phyloP scores from a whole-genome alignment of 2,888 invertebrate species.

The Plutella xylostella region DNA sequence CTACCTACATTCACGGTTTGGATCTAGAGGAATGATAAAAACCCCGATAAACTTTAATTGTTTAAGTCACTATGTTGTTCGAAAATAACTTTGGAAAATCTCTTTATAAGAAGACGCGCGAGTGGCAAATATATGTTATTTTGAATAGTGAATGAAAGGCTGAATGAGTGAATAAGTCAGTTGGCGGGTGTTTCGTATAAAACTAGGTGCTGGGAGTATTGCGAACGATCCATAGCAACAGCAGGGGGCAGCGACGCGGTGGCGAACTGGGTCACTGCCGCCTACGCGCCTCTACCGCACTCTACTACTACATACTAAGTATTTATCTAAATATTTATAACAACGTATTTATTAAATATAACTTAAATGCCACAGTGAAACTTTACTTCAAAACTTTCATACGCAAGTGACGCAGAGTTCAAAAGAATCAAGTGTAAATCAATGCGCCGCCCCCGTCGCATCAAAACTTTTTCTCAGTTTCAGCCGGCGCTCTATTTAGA shows the following conservation, averaged over 20 bases:
- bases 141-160: conserved; percentile 1
- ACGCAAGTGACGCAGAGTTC: too few relatives aligned
- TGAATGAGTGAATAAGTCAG: neutral
- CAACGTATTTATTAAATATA: too few relatives aligned
- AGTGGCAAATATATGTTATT: neutral
- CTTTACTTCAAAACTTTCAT: too few relatives aligned
- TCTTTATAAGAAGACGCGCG: neutral
- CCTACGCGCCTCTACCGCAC: conserved; percentile 63
- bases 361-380: too few relatives aligned
- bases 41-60: neutral
- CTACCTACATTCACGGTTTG: conserved; percentile 21
- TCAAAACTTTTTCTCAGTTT: conserved; percentile 2
- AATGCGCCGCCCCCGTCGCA: too few relatives aligned
- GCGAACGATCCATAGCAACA: conserved; percentile 37
- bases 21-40: conserved; percentile 14
- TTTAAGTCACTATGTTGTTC: conserved; percentile 3
- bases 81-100: neutral
- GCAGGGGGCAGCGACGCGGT: conserved; percentile 29
- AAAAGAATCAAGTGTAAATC: too few relatives aligned
- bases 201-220: neutral
- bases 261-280: conserved; percentile 62
- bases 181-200: neutral
- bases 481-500: too few relatives aligned
- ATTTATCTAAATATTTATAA: too few relatives aligned
- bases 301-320: conserved; percentile 47